Percentiles rank a stretch among this genome's conserved stretches.
Evolutionary conservation across 1,140 invertebrate species (phyloP).

Genomic region (Ectropis grisescens): DNA sequence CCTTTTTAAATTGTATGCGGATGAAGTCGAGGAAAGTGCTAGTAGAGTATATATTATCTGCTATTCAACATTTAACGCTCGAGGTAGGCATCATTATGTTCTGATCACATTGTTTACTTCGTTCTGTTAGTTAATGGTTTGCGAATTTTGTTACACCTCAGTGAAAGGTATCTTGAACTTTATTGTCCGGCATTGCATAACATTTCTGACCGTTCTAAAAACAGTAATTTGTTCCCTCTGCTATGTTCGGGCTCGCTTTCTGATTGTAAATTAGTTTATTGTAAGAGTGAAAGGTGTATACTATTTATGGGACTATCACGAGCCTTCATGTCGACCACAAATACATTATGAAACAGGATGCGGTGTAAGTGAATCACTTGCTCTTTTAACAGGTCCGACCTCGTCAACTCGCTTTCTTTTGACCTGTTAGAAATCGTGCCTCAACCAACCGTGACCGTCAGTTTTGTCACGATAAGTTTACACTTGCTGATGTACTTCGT

Average conservation of each 20-base stretch:
- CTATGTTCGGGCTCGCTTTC: slow-evolving; percentile 17
- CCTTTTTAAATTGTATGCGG: too few relatives aligned
- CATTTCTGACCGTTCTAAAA: slow-evolving; percentile 20
- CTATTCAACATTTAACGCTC: too few relatives aligned
- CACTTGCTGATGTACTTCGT: too few relatives aligned
- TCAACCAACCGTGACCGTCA: slow-evolving; percentile 12
- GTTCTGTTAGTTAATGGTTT: not conserved
- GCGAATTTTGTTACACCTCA: slow-evolving; percentile 6
- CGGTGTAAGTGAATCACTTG: slow-evolving; percentile 16
- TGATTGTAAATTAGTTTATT: slow-evolving; percentile 20
- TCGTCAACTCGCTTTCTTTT: slow-evolving; percentile 34
- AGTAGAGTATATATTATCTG: too few relatives aligned
- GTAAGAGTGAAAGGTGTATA: slow-evolving; percentile 24
- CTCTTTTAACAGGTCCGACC: slow-evolving; percentile 15
- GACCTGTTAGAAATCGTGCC: slow-evolving; percentile 35
- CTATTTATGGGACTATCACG: slow-evolving; percentile 5
- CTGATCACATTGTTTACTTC: too few relatives aligned
- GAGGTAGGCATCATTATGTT: too few relatives aligned
- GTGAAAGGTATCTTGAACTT: slow-evolving; percentile 33
- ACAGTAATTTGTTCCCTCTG: slow-evolving; percentile 13
- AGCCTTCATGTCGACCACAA: too few relatives aligned
- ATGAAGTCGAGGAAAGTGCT: too few relatives aligned
- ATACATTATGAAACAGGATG: slow-evolving; percentile 20
- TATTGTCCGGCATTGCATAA: slow-evolving; percentile 29
- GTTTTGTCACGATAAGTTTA: slow-evolving; percentile 11